Evolutionary conservation across 1,140 invertebrate species (phyloP).

Genomic region (Procambarus clarkii): DNA sequence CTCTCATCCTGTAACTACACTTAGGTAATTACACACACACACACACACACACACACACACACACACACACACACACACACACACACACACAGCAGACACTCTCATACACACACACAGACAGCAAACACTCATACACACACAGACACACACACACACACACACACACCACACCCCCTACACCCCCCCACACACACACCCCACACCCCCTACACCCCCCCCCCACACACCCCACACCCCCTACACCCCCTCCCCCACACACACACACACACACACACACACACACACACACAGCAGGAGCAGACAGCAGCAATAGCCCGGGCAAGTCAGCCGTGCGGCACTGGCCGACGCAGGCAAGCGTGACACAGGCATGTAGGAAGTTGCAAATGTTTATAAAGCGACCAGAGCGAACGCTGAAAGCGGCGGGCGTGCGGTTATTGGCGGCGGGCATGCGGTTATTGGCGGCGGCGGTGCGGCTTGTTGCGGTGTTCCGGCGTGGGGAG

Average conservation of each 20-base stretch:
- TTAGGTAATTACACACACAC: neutral
- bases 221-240: too few species aligned
- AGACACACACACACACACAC: too few species aligned
- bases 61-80: constrained; percentile 12
- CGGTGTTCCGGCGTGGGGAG: neutral
- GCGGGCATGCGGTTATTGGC: neutral
- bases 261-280: too few species aligned
- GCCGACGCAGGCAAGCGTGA: neutral
- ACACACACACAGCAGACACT: too few species aligned
- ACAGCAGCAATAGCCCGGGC: too few species aligned
- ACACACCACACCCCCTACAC: too few species aligned
- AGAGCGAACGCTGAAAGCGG: neutral
- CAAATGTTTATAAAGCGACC: neutral
- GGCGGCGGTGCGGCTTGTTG: neutral
- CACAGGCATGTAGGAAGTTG: neutral
- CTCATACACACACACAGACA: too few species aligned
- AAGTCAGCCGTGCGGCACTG: neutral
- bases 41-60: constrained; percentile 34
- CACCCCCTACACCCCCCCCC: too few species aligned
- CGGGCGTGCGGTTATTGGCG: neutral
- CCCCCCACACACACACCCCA: too few species aligned
- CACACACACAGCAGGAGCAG: neutral
- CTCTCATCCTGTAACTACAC: too few species aligned
- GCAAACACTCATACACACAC: too few species aligned
- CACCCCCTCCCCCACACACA: too few species aligned